These are phyloP conservation scores for Drosophila pruinosa DNA, from an alignment of 1,140 invertebrate species.

Conservation along the genomic window DNA sequence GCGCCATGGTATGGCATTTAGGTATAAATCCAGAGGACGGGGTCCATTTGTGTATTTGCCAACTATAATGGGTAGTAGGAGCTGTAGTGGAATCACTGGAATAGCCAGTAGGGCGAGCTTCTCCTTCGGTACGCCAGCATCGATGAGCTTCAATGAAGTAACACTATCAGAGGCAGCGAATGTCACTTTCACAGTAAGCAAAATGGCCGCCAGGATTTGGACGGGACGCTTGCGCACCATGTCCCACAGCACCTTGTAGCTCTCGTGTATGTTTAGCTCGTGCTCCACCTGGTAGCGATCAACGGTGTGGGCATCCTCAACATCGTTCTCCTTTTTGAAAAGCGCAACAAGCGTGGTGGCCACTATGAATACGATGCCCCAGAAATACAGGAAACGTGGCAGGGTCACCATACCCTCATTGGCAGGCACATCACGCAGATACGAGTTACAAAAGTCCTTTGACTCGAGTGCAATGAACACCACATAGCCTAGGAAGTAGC, in stretches of 20 bases:
- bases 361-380: constrained; percentile 95
- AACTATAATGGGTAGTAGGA: constrained; percentile 95
- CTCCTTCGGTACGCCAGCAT: constrained; percentile 97
- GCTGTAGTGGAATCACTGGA: constrained; percentile 96
- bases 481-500: constrained; percentile 98
- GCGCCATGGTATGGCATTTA: constrained; percentile 95
- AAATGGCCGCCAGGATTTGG: constrained; percentile 89
- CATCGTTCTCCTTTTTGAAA: constrained; percentile 92
- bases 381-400: constrained; percentile 95
- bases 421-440: constrained; percentile 90
- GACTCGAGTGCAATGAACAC: constrained; percentile 99
- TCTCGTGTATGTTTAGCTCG: constrained; percentile 88
- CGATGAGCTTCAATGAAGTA: constrained; percentile 96
- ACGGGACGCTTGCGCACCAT: constrained; percentile 94
- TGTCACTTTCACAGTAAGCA: constrained; percentile 97
- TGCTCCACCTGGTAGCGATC: constrained; percentile 83
- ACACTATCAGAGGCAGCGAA: constrained; percentile 98
- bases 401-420: constrained; percentile 92
- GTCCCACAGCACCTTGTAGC: constrained; percentile 92
- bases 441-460: constrained; percentile 97
- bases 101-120: constrained; percentile 95
- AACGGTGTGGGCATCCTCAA: constrained; percentile 81
- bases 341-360: constrained; percentile 95
- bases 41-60: constrained; percentile 94
- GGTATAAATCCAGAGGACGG: constrained; percentile 93